Conservation (phyloP, 2,888 invertebrate species). For the Ernsta delagoae region DNA sequence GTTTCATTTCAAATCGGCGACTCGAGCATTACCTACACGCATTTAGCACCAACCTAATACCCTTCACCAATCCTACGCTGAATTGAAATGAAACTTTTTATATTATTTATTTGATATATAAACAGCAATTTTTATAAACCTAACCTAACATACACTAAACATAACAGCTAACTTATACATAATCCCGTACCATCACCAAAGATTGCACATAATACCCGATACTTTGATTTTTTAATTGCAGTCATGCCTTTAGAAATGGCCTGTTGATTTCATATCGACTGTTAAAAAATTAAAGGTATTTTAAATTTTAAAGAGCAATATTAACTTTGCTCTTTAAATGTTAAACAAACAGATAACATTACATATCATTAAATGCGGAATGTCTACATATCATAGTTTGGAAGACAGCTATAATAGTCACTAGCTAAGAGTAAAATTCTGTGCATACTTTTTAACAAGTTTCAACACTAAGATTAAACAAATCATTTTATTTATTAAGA, state of each 20-base stretch:
- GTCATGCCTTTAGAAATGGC: conserved; percentile 74
- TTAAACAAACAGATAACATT: conserved; percentile 34
- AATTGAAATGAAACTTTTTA: conserved; percentile 78
- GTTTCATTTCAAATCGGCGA: conserved; percentile 81
- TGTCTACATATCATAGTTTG: conserved; percentile 64
- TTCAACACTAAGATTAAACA: conserved; percentile 43
- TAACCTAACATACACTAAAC: conserved; percentile 60
- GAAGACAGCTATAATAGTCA: conserved; percentile 65
- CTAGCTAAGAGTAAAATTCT: conserved; percentile 34
- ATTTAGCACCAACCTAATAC: conserved; percentile 69
- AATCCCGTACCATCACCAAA: conserved; percentile 88
- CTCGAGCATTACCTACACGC: conserved; percentile 44
- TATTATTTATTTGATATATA: conserved; percentile 35
- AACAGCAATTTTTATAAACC: conserved; percentile 57
- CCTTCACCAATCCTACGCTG: conserved; percentile 58
- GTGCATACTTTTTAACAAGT: conserved; percentile 39
- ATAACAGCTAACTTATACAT: conserved; percentile 67
- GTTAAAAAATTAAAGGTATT: conserved; percentile 81
- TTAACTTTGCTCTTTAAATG: conserved; percentile 49
- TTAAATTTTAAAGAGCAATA: conserved; percentile 70
- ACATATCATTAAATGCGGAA: conserved; percentile 52
- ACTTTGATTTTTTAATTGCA: conserved; percentile 85
- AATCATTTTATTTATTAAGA: conserved; percentile 40
- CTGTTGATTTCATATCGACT: conserved; percentile 68
- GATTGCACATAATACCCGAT: conserved; percentile 95